A percentile compares a stretch with the other conserved stretches of the same genome.
These are phyloP conservation scores for Drosophila lutescens DNA, from an alignment of 2,888 invertebrate genomes.

Conservation along the genomic window DNA sequence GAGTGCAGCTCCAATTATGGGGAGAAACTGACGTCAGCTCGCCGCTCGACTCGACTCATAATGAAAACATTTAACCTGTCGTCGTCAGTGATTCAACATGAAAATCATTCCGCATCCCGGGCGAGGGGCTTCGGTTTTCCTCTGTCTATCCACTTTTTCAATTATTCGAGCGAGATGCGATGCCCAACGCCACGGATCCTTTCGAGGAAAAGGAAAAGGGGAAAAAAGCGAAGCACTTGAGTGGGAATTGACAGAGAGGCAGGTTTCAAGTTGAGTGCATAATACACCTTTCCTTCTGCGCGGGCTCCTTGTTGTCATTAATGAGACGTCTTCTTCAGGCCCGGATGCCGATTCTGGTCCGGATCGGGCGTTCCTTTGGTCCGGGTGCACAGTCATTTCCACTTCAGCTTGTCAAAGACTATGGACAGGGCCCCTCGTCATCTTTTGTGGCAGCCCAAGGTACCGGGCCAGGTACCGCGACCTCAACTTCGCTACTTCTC, in stretches of 20 bases:
- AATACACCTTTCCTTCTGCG: constrained; percentile 74
- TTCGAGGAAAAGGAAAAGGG: constrained; percentile 61
- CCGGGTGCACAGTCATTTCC: constrained; percentile 70
- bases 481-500: neutral
- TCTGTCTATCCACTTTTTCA: constrained; percentile 70
- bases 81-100: constrained; percentile 58
- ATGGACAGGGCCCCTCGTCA: constrained; percentile 64
- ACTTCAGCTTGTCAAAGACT: constrained; percentile 80
- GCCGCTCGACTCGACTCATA: constrained; percentile 71
- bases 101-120: constrained; percentile 51
- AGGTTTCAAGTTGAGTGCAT: constrained; percentile 63
- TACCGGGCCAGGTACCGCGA: constrained; percentile 9
- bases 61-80: constrained; percentile 81
- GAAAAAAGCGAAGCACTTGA: constrained; percentile 27
- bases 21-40: constrained; percentile 45
- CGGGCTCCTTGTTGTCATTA: constrained; percentile 80
- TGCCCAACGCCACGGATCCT: constrained; percentile 65
- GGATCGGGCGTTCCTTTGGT: constrained; percentile 26
- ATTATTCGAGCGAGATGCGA: constrained; percentile 52
- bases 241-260: constrained; percentile 49
- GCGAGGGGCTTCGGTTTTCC: constrained; percentile 30
- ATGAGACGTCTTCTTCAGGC: constrained; percentile 81
- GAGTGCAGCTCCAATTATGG: constrained; percentile 76
- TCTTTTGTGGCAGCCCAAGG: constrained; percentile 66
- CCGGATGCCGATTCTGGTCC: constrained; percentile 24